Evolutionary conservation across 2,888 invertebrate genomes (phyloP).

Genomic region (Chymomyza fuscimana): DNA sequence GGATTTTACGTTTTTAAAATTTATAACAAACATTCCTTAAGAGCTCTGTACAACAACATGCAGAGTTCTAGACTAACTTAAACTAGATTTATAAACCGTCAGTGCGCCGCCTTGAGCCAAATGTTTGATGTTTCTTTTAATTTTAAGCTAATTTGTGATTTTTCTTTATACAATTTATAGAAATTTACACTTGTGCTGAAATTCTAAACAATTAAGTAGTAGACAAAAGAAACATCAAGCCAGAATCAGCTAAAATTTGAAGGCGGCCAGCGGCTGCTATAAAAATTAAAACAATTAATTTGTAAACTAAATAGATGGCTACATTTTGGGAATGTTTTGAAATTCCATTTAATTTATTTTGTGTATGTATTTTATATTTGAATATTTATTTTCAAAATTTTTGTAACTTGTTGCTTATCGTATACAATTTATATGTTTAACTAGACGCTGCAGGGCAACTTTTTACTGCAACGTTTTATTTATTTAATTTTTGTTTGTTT

Average conservation of each 20-base stretch:
- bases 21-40: background rate
- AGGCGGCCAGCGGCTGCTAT: background rate
- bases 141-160: slow-evolving; percentile 3
- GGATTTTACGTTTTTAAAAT: background rate
- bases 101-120: slow-evolving; percentile 14
- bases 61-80: background rate
- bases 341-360: slow-evolving; percentile 15
- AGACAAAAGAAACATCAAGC: slow-evolving; percentile 51
- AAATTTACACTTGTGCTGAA: slow-evolving; percentile 15
- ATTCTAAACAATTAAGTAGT: background rate
- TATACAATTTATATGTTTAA: slow-evolving; percentile 46
- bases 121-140: slow-evolving; percentile 29
- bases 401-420: slow-evolving; percentile 51
- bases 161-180: slow-evolving; percentile 7
- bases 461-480: slow-evolving; percentile 26
- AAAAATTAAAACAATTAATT: background rate
- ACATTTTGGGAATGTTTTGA: slow-evolving; percentile 58
- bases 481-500: slow-evolving; percentile 11
- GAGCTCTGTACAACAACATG: background rate
- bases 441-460: slow-evolving; percentile 28
- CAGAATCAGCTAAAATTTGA: slow-evolving; percentile 25
- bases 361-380: slow-evolving; percentile 23
- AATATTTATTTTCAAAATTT: slow-evolving; percentile 36
- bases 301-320: slow-evolving; percentile 22
- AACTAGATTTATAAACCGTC: background rate